Base-by-base conservation (phyloP, 1,140 invertebrate genomes). In the Diabrotica undecimpunctata region DNA sequence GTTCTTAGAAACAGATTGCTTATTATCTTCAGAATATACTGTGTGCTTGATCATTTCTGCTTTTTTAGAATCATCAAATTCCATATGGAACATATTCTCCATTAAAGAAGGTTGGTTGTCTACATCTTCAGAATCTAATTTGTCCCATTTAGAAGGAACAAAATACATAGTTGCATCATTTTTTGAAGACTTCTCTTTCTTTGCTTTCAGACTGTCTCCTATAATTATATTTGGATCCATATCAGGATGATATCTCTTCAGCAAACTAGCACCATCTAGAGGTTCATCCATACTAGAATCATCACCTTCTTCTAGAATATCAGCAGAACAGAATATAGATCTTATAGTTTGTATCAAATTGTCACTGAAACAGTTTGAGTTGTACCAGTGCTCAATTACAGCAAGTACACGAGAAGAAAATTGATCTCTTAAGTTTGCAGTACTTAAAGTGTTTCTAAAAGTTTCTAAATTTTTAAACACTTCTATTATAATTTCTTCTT, bases 331-430 rank as follows among this genome's bases (percentile, higher is more conserved):
- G 14, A 60, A 60, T 8, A 50, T 14, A 4, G 7, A 9, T 13
- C 50, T 38, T 12, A 60, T 80, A 75, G 89, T 89, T 52, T 95
- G 87, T 10, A 99, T 80, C 80, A 94, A 94, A 66, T 98, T 95
- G 68, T 90, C 89, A 0, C 96, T 91, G 83, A 99, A 98, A 46
- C 99, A 87, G 38, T 93, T 88, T 92, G 95, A 98, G 70, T 98
- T 96, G 79, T 97, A 94, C 96, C 97, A 99, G 2, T 95, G 94
- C 72, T 90, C 85, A 76, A 99, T 91, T 74, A 96, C 93, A 74
- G 88, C 86, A 83, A 96, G 90, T 6, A 99, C 90, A 66, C 95
- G 87, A 69, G 93, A 88, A 25, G 25, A 51, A 14, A 61, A 61
- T 11, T 52, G 50, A 25, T 61, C 46, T 14, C n/a, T 61, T n/a